Base-by-base conservation (phyloP, 2,797 vertebrate species). In the Enteromius treurensis region DNA sequence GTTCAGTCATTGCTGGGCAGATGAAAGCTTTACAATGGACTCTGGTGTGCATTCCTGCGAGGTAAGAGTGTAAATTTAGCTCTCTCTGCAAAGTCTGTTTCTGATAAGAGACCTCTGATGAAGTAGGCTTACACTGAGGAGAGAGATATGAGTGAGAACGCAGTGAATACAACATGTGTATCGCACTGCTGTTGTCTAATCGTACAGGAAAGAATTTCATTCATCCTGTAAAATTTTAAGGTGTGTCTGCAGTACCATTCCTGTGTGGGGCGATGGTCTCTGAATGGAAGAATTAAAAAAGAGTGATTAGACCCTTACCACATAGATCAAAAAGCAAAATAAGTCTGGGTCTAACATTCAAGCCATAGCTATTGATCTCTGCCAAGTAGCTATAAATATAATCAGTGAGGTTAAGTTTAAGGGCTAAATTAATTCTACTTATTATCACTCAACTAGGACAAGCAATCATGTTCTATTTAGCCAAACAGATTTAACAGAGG, bases 61-160 rank as follows among this genome's bases (percentile, higher is more conserved):
- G 93, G 94, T 87, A 91, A 92, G 88, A 88, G 67, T 88, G 92
- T 95, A 95, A 94, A 94, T 93, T 93, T 94, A 95, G 93, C 89
- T 84, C 1, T 86, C 89, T 90, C 91, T 93, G 90, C 86, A 74
- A 84, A 79, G 86, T 74, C 86, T 92, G 90, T 89, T 84, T 83
- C 60, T n/a, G 93, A 94, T 95, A 94, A 94, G 89, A 88, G 86
- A 82, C 45, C 8, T 45, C 40, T 15, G 82, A 78, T 87, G 80
- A 87, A 81, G 58, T 88, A 83, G 91, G 87, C 80, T 79, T 84
- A 86, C 82, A 84, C 88, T 87, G 29, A 74, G 47, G 37, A 21
- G 47, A 79, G 21, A 45, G 80, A 55, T 80, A 86, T 49, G 40
- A 85, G 49, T 23, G 60, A 83, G 86, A 76, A 84, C 40, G 78